Percentiles rank a stretch among this genome's conserved stretches.
Evolutionary conservation across 2,888 invertebrate species (phyloP).

Genomic region (Polia nebulosa): DNA sequence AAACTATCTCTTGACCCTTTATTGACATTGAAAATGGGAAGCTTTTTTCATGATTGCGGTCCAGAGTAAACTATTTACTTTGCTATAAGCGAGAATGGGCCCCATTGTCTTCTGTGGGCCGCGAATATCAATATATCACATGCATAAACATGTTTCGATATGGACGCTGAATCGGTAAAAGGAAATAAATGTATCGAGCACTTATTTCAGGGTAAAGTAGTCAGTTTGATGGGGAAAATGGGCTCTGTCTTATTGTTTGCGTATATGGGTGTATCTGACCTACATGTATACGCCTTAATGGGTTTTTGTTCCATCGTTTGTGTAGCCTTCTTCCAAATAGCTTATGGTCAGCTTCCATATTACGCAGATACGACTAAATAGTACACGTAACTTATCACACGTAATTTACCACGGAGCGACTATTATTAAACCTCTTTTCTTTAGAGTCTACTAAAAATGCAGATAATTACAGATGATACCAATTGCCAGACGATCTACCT

Average conservation of each 20-base stretch:
- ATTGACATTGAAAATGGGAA: conserved; percentile 62
- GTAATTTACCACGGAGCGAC: too few relatives aligned
- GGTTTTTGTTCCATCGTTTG: conserved; percentile 11
- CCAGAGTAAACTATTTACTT: conserved; percentile 57
- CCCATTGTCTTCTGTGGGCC: conserved; percentile 50
- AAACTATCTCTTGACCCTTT: conserved; percentile 65
- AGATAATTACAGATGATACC: neutral
- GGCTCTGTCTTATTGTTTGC: conserved; percentile 37
- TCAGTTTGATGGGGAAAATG: conserved; percentile 41
- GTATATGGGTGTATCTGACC: conserved; percentile 20
- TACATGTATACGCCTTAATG: conserved; percentile 13
- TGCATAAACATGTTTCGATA: conserved; percentile 56
- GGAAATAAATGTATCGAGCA: conserved; percentile 48
- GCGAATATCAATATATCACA: conserved; percentile 60
- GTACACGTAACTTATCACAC: neutral
- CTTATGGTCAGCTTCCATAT: neutral
- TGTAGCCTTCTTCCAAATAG: neutral
- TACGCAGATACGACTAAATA: neutral
- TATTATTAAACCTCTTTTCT: too few relatives aligned
- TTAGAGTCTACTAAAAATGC: too few relatives aligned
- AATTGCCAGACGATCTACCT: neutral
- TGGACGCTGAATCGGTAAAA: conserved; percentile 45
- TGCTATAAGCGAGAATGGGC: conserved; percentile 43
- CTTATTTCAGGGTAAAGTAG: conserved; percentile 44
- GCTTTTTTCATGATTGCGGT: conserved; percentile 65